A percentile compares a stretch with the other conserved stretches of the same genome.
Conservation (phyloP, 2,113 vertebrate species). For the Noturus placidus region DNA sequence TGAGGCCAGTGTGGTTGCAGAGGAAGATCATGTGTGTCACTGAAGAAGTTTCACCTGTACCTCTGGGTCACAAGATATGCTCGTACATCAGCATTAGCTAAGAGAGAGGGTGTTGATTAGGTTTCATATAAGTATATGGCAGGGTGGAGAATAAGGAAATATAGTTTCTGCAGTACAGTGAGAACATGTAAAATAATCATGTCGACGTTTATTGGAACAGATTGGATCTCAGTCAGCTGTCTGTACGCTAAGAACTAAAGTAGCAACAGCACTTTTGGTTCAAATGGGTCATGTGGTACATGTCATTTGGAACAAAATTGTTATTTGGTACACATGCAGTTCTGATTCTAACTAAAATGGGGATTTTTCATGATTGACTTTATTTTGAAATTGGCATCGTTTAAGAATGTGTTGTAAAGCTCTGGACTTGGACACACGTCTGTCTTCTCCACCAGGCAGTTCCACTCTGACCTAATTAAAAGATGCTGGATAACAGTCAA, state of each 20-base stretch:
- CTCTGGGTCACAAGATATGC: constrained; percentile 24
- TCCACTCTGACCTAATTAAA: constrained; percentile 82
- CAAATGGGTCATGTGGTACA: not conserved
- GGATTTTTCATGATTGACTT: not conserved
- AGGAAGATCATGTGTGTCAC: constrained; percentile 41
- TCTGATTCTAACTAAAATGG: not conserved
- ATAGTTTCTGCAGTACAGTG: constrained; percentile 3
- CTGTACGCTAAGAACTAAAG: not conserved
- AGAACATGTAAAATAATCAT: constrained; percentile 17
- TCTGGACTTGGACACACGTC: constrained; percentile 6
- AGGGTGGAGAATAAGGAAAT: constrained; percentile 24
- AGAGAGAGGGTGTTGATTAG: constrained; percentile 2
- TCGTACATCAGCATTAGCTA: constrained; percentile 13
- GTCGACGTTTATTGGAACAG: not conserved
- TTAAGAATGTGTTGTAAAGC: not conserved
- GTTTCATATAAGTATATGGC: constrained; percentile 26
- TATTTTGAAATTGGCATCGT: not conserved
- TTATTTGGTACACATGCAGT: not conserved
- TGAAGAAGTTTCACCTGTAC: constrained; percentile 45
- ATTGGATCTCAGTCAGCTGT: not conserved
- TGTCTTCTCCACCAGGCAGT: constrained; percentile 52
- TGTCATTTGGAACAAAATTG: not conserved
- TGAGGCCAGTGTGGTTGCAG: constrained; percentile 44
- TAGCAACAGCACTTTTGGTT: not conserved
- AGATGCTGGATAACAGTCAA: constrained; percentile 71